Conservation (phyloP, 2,113 vertebrate species). For the Nansenia antarctica region DNA sequence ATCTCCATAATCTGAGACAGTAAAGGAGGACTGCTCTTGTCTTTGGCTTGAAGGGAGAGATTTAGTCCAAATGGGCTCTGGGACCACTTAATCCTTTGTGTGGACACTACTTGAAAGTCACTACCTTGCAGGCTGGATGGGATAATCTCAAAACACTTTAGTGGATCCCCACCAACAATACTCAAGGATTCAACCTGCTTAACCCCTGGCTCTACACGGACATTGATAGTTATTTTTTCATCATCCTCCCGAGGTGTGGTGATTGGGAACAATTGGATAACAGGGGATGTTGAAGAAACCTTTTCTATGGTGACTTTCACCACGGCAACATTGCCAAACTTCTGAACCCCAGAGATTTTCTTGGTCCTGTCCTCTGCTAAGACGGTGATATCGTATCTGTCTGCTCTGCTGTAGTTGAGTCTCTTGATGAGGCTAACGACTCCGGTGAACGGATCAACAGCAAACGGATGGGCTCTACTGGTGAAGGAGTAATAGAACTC, state of each 20-base stretch:
- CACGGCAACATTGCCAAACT: conserved; percentile 85
- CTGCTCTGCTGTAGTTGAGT: conserved; percentile 80
- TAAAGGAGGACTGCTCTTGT: conserved; percentile 74
- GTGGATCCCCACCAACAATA: conserved; percentile 84
- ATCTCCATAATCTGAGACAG: conserved; percentile 77
- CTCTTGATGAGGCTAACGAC: conserved; percentile 79
- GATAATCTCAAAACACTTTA: conserved; percentile 83
- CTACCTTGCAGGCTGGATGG: conserved; percentile 74
- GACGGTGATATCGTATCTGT: conserved; percentile 84
- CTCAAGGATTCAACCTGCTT: conserved; percentile 78
- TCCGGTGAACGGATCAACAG: conserved; percentile 87
- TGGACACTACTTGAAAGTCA: conserved; percentile 85
- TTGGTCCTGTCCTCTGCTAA: conserved; percentile 91
- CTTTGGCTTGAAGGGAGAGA: conserved; percentile 88
- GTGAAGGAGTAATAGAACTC: conserved; percentile 90
- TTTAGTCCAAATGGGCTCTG: conserved; percentile 85
- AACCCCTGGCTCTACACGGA: conserved; percentile 75
- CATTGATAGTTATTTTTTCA: conserved; percentile 72
- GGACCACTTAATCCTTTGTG: conserved; percentile 84
- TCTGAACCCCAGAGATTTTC: conserved; percentile 84
- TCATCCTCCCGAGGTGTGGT: conserved; percentile 57
- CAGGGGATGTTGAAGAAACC: conserved; percentile 67
- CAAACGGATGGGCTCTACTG: conserved; percentile 78
- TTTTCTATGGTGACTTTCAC: conserved; percentile 82
- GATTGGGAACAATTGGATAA: conserved; percentile 67